Evolutionary conservation across 2,888 invertebrate species (phyloP), one percentile per base, ranked within the genome.

Genomic region (Clusia tigrina): DNA sequence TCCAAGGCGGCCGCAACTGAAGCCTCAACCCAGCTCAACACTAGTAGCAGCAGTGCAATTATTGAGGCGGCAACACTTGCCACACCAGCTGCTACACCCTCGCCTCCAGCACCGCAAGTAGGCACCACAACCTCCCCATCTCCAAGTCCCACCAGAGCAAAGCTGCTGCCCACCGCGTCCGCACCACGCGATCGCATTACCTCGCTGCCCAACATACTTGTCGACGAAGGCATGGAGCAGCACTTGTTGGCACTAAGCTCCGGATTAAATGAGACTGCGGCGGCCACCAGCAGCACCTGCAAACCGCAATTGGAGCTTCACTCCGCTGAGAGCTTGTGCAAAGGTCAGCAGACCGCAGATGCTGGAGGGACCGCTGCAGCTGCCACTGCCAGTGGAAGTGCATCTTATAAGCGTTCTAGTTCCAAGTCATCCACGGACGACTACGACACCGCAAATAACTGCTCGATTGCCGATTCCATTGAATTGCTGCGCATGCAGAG

Each of bases 401-500:
- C 6, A 12, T 12, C 6, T 6, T 12, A 61, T 37, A 32, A 26
- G 52, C 24, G 59, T 32, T 60, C 66, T n/a, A 60, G 10, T 57
- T 66, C 66, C n/a, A 64, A 59, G 24, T 64, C 62, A 53, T 64
- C 66, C 0, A 32, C 23, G 20, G 63, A 61, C 1, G 63, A 63
- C n/a, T 32, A 59, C 20, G 26, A 37, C n/a, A 57, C 62, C 52
- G 42, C 59, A 12, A 74, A 67, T 10, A 67, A 69, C 58, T 61
- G 57, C 54, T 72, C 71, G 2, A 64, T 77, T 23, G 71, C 71
- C 17, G 78, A 79, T 51, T 77, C 80, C 5, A 74, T 81, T 38
- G 79, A 81, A 37, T 55, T 77, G 54, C 55, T 81, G 63, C 72
- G 79, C 18, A 71, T 72, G 70, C 80, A 80, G 54, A 71, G 79